These are phyloP conservation scores for Lipophrys pholis DNA, from an alignment of 2,113 vertebrate species.

Conservation along the genomic window DNA sequence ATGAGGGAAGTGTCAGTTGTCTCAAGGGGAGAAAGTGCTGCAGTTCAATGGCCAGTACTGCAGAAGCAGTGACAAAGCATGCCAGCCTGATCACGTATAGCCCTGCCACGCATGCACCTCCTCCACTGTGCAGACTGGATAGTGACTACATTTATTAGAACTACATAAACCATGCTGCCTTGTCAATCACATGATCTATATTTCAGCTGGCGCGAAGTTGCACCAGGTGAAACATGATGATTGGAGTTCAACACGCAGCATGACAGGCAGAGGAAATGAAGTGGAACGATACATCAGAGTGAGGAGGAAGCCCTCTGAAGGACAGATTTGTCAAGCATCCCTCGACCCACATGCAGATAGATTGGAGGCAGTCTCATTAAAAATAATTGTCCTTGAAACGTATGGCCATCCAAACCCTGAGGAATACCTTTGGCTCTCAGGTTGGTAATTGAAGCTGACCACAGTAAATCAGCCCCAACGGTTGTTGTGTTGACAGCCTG, in stretches of 20 bases:
- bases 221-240: conserved; percentile 57
- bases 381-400: conserved; percentile 83
- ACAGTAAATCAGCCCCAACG: conserved; percentile 77
- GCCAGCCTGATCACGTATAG: neutral
- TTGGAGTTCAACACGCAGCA: conserved; percentile 47
- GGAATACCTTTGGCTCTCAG: conserved; percentile 72
- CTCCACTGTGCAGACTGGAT: neutral
- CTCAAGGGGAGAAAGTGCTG: neutral
- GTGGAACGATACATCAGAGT: conserved; percentile 70
- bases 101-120: neutral
- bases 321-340: conserved; percentile 78
- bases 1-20: neutral
- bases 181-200: conserved; percentile 29
- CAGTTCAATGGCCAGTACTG: neutral
- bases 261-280: conserved; percentile 73
- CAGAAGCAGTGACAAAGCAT: neutral
- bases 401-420: conserved; percentile 73
- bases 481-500: conserved; percentile 67
- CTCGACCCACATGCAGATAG: conserved; percentile 82
- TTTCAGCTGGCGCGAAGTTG: conserved; percentile 9
- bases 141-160: conserved; percentile 31
- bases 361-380: conserved; percentile 80
- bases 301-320: conserved; percentile 69
- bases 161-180: conserved; percentile 39
- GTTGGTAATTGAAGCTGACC: conserved; percentile 80